Conservation (phyloP, 2,888 invertebrate species). For the Nysson spinosus region DNA sequence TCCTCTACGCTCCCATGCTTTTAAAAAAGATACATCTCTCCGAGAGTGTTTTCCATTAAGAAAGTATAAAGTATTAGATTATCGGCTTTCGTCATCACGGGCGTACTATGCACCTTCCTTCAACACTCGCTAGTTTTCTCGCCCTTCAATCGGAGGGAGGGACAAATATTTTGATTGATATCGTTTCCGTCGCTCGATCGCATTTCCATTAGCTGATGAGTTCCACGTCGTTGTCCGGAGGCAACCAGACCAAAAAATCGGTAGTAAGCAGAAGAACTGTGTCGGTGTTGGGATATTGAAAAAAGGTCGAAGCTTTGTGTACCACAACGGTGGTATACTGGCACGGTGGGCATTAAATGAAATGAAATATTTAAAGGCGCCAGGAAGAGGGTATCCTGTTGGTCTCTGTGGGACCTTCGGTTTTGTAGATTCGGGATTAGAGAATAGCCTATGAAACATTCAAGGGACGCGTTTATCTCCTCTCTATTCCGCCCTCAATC, state of each 20-base stretch:
- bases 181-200: conserved; percentile 53
- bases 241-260: no score
- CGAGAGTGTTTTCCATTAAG: no score
- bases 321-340: conserved; percentile 17
- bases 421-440: conserved; percentile 1
- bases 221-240: conserved; percentile 26
- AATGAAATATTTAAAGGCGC: conserved; percentile 54
- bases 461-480: conserved; percentile 22
- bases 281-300: no score
- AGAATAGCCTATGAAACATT: conserved; percentile 25
- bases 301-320: conserved; percentile 17
- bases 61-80: no score
- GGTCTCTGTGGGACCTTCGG: conserved; percentile 5
- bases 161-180: conserved; percentile 62
- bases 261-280: no score
- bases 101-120: no score
- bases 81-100: background rate
- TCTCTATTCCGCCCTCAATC: conserved; percentile 36
- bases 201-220: conserved; percentile 68
- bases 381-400: background rate
- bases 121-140: conserved; percentile 5
- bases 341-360: conserved; percentile 31
- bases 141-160: conserved; percentile 4
- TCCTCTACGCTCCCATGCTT: no score
- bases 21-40: no score